phyloP scores from a whole-genome alignment of 2,113 vertebrate species.

The Epinephelus cyanopodus region DNA sequence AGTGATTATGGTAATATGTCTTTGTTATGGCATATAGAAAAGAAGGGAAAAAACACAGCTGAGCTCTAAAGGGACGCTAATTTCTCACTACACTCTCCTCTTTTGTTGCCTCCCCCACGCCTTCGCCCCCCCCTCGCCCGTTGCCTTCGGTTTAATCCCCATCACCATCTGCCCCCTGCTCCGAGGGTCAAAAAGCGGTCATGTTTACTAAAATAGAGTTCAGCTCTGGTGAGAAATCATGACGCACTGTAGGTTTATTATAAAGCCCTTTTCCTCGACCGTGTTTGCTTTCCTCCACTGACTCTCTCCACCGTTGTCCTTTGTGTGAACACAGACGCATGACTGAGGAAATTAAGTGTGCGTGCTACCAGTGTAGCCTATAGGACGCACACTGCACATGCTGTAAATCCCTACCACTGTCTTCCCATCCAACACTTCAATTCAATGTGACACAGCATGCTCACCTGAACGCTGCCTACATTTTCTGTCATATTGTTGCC shows the following conservation, averaged over 20 bases:
- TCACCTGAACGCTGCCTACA: slow-evolving; percentile 15
- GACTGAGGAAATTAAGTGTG: slow-evolving; percentile 50
- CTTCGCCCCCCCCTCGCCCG: neutral
- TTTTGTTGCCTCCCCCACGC: slow-evolving; percentile 10
- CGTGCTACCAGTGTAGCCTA: neutral
- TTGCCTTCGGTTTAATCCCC: slow-evolving; percentile 67
- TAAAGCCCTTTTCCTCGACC: slow-evolving; percentile 14
- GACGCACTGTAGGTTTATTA: slow-evolving; percentile 21
- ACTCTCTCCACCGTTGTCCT: neutral
- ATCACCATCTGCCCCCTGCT: slow-evolving; percentile 70
- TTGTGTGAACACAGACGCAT: slow-evolving; percentile 31
- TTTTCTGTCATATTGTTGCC: neutral
- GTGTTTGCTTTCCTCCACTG: neutral
- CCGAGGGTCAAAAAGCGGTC: slow-evolving; percentile 71
- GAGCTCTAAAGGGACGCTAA: slow-evolving; percentile 46
- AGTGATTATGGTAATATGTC: slow-evolving; percentile 71
- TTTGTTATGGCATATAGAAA: slow-evolving; percentile 56
- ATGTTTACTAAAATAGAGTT: slow-evolving; percentile 67
- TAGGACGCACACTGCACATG: slow-evolving; percentile 14
- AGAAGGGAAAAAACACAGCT: slow-evolving; percentile 33
- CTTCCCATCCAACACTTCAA: slow-evolving; percentile 10
- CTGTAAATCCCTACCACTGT: neutral
- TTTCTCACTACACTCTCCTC: slow-evolving; percentile 37
- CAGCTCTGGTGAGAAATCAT: slow-evolving; percentile 47
- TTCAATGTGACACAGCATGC: slow-evolving; percentile 21